Conservation (phyloP, 2,888 invertebrate genomes). For the Serrognathus titanus region DNA sequence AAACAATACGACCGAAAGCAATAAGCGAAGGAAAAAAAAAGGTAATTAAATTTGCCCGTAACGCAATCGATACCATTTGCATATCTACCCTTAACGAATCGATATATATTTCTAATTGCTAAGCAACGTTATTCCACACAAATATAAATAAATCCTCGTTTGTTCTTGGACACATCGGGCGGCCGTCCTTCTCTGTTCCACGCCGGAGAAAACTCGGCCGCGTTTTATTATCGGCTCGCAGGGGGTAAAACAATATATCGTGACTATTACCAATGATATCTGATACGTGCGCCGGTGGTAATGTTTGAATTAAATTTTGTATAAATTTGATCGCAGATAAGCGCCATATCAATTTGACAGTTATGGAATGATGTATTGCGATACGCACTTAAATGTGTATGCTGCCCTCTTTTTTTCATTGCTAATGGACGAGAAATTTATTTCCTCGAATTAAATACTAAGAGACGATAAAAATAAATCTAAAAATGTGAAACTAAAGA, state of each 20-base stretch:
- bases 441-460: too few species aligned
- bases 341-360: conserved; percentile 42
- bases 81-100: conserved; percentile 2
- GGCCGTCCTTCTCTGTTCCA: conserved; percentile 19
- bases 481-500: too few species aligned
- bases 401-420: neutral
- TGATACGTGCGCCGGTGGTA: conserved; percentile 36
- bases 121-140: conserved; percentile 44
- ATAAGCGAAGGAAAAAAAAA: neutral
- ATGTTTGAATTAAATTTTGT: conserved; percentile 48
- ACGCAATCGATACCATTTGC: conserved; percentile 1
- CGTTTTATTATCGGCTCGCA: neutral
- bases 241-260: conserved; percentile 30
- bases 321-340: conserved; percentile 44
- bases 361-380: conserved; percentile 29
- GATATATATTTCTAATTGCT: conserved; percentile 39
- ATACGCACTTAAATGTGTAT: neutral
- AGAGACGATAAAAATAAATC: too few species aligned
- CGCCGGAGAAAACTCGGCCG: conserved; percentile 1
- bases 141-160: conserved; percentile 33
- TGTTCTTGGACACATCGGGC: conserved; percentile 15
- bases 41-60: conserved; percentile 2
- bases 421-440: too few species aligned
- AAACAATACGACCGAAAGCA: too few species aligned
- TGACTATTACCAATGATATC: conserved; percentile 47